Base-by-base conservation (phyloP, 2,888 invertebrate species). In the Orthosia incerta region DNA sequence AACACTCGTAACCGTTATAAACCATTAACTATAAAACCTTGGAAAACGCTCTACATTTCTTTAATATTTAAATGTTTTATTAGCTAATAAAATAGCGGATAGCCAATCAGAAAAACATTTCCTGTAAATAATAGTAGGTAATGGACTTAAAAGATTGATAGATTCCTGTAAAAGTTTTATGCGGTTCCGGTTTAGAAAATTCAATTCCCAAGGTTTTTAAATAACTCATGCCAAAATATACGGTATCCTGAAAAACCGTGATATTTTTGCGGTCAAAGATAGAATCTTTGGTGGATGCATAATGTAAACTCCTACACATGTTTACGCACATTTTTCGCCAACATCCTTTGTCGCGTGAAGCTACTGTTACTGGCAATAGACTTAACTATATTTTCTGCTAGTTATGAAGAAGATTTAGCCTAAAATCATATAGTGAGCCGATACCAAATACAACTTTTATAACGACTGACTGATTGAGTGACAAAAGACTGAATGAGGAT, bases 101-200 rank as follows among this genome's bases (percentile, higher is more conserved):
- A 50, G 5, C 23, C 18, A 76, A 11, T 46, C 31, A 76, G 56
- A 74, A 57, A 74, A 13, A n/a, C 20, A 45, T 45, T 57, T 74
- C 56, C 67, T 57, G 11, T n/a, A 31, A 65, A 20, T 46, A 75
- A 31, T 50, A 45, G 20, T n/a, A 45, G 56, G 18, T 31, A 75
- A 31, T 50, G 31, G 26, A 2, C 20, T 18, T 13, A 20, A 11
- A 39, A 60, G 45, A 62, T 61, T 60, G 18, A 46, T 73, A 53
- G 20, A 62, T 74, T 62, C 50, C 18, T 56, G 9, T 26, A 45
- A 31, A 45, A 64, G 48, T 23, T 23, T 5, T 39, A n/a, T n/a
- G 16, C 56, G 13, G 23, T 11, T 71, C 23, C 2, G 39, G 12
- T 18, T 64, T 39, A n/a, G 11, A 48, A 74, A n/a, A 16, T 20